phyloP scores from a whole-genome alignment of 2,113 vertebrate genomes.

The Gasterosteus aculeatus region DNA sequence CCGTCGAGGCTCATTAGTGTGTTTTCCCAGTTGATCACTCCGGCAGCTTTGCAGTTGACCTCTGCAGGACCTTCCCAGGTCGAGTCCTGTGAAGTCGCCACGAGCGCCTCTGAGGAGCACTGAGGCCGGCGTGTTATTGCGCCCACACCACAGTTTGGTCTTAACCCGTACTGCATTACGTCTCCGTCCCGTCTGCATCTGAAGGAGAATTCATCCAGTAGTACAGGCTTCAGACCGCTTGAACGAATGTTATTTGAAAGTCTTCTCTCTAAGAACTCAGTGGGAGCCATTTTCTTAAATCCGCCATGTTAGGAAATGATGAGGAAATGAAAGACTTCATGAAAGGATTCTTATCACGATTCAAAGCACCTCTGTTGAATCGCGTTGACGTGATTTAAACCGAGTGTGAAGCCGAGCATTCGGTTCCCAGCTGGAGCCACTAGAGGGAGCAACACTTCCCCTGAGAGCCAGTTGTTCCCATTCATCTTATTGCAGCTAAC shows the following conservation, averaged over 20 bases:
- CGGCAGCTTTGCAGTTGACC: constrained; percentile 34
- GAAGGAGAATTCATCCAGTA: neutral
- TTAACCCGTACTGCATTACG: neutral
- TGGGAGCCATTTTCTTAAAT: neutral
- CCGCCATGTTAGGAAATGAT: neutral
- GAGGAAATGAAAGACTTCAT: neutral
- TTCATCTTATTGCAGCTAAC: neutral
- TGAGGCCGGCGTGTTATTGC: neutral
- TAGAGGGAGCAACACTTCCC: constrained; percentile 51
- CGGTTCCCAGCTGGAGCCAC: constrained; percentile 25
- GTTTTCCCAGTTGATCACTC: constrained; percentile 23
- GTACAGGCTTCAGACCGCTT: neutral
- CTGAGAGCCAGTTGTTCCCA: neutral
- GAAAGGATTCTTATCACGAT: neutral
- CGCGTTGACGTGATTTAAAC: neutral
- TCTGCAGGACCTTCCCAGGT: constrained; percentile 39
- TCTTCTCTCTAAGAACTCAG: neutral
- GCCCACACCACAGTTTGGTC: neutral
- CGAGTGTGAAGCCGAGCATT: neutral
- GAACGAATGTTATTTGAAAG: neutral
- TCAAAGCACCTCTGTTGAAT: neutral
- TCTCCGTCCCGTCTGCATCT: neutral
- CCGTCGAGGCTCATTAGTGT: constrained; percentile 47
- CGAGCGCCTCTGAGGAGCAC: neutral
- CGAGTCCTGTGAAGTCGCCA: neutral